Evolutionary conservation across 2,113 vertebrate genomes (phyloP), one percentile per base, ranked within the genome.

Genomic region (Cynocephalus volans): DNA sequence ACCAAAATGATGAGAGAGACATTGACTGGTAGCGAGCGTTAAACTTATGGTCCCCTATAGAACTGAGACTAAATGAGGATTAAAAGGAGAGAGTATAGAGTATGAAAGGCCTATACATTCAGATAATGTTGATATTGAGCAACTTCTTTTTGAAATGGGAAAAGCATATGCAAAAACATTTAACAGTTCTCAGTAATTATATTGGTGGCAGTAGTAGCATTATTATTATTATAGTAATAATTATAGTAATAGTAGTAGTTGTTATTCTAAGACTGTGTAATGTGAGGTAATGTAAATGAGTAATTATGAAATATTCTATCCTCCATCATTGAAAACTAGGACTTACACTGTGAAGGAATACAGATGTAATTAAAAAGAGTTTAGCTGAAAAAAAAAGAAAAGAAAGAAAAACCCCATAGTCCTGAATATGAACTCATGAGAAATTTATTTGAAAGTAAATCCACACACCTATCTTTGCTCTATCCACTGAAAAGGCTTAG

Each of bases 231-330:
- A 41, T 41, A 41, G 41, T 41, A 41, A 41, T 72, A 82, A 56
- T 93, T 21, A 15, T 13, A 48, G 9, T 75, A n/a, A 56, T 93
- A 24, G 15, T 13, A 48, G 9, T 75, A n/a, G 88, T 90, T 82
- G 17, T 92, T 96, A 85, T 90, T 89, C 89, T 23, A 85, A 80
- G 24, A 33, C 31, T 65, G 15, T 80, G 75, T 93, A 75, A 75
- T 56, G 26, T 58, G 62, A 93, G 21, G 50, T 77, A 67, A 52
- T 93, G 9, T 58, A 82, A 87, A 64, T 91, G 45, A 88, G 48
- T 54, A 86, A 54, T 85, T 93, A 56, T 73, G 41, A 60, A 19
- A 50, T 91, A 95, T 8, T 88, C 41, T 86, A 13, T 76, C 56
- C 33, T 69, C 36, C 23, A 19, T 81, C 89, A 87, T 86, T 88